phyloP scores from a whole-genome alignment of 2,888 invertebrate species.

The Patella ulyssiponensis region DNA sequence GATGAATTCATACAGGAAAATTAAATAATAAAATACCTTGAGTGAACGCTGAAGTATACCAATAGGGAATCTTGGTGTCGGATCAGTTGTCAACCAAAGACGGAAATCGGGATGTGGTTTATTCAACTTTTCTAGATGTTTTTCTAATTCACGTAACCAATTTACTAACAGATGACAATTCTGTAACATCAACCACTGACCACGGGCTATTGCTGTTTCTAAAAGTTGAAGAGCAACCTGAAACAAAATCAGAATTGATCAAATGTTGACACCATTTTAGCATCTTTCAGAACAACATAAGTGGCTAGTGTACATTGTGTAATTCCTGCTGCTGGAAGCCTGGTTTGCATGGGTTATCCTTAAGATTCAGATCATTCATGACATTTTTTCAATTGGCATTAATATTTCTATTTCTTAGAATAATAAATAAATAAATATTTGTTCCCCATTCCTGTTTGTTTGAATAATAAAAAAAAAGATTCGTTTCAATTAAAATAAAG shows the following conservation, averaged over 20 bases:
- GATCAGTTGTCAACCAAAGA: constrained; percentile 93
- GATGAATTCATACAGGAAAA: too few relatives aligned
- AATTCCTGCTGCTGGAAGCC: too few relatives aligned
- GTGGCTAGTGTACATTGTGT: too few relatives aligned
- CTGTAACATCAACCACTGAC: constrained; percentile 93
- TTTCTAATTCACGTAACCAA: constrained; percentile 87
- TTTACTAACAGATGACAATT: constrained; percentile 89
- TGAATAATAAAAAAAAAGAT: too few relatives aligned
- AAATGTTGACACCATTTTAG: not conserved
- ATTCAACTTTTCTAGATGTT: constrained; percentile 83
- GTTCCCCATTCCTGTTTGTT: too few relatives aligned
- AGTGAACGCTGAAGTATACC: constrained; percentile 88
- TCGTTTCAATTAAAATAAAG: too few relatives aligned
- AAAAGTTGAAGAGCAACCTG: constrained; percentile 79
- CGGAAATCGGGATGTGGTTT: constrained; percentile 92
- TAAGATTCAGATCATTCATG: too few relatives aligned
- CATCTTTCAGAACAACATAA: too few relatives aligned
- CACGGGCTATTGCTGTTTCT: constrained; percentile 74
- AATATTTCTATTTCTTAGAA: too few relatives aligned
- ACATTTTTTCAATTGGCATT: too few relatives aligned
- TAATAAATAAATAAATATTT: too few relatives aligned
- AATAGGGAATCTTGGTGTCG: constrained; percentile 88
- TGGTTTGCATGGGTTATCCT: too few relatives aligned
- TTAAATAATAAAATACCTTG: constrained; percentile 75
- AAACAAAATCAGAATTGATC: constrained; percentile 33